These are phyloP conservation scores for Ctenodactylus gundi DNA, from an alignment of 2,113 vertebrate species.

Conservation along the genomic window DNA sequence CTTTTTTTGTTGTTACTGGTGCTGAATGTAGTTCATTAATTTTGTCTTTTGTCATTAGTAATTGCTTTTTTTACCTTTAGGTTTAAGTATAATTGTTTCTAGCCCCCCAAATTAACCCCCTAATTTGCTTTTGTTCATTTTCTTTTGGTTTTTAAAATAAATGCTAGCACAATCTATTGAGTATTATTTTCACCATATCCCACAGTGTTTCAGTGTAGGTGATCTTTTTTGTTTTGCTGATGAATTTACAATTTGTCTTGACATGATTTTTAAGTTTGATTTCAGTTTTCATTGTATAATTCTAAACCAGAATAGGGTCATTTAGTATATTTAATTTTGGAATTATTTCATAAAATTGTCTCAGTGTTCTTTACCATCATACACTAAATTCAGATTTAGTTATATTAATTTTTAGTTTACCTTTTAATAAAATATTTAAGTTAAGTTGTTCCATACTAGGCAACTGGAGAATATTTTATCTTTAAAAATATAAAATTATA, in stretches of 20 bases:
- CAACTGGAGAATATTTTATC: not conserved
- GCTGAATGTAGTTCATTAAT: not conserved
- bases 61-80: not conserved
- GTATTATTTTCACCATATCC: not conserved
- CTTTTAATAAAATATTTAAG: not conserved
- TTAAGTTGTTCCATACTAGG: not conserved
- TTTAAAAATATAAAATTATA: too few relatives aligned
- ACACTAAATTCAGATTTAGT: not conserved
- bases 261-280: not conserved
- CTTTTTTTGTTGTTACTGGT: not conserved
- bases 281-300: not conserved
- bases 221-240: not conserved
- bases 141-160: not conserved
- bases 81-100: not conserved
- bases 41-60: not conserved
- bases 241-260: not conserved
- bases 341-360: not conserved
- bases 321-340: not conserved
- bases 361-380: not conserved
- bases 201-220: not conserved
- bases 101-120: not conserved
- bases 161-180: not conserved
- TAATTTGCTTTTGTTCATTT: slow-evolving; percentile 11
- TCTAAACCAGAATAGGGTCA: not conserved
- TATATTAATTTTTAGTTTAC: not conserved